Conservation (phyloP, 2,888 invertebrate species). For the Biston stratarius region DNA sequence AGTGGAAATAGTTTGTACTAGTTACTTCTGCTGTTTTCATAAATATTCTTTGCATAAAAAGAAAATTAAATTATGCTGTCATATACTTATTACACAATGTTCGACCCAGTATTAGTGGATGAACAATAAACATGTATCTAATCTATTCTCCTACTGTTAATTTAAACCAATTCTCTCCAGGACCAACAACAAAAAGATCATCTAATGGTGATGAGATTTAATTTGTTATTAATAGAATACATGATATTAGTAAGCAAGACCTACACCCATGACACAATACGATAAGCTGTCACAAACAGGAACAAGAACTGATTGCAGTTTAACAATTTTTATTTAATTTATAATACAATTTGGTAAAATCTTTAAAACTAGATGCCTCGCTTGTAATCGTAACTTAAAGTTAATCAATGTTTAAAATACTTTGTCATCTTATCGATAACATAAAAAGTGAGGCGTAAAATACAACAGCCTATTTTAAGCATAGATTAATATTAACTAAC, state of each 20-base stretch:
- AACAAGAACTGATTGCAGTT: slow-evolving; percentile 36
- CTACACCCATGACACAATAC: slow-evolving; percentile 53
- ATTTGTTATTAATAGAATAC: slow-evolving; percentile 64
- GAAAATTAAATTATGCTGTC: too few relatives aligned
- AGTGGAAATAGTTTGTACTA: too few relatives aligned
- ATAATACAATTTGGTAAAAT: slow-evolving; percentile 56
- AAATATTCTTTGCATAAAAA: too few relatives aligned
- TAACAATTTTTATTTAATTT: slow-evolving; percentile 51
- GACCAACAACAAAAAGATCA: slow-evolving; percentile 60
- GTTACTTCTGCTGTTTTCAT: too few relatives aligned
- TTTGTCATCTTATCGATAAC: too few relatives aligned
- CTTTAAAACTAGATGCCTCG: slow-evolving; percentile 45
- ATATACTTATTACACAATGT: too few relatives aligned
- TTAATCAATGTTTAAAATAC: too few relatives aligned
- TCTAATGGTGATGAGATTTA: slow-evolving; percentile 60
- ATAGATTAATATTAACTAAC: too few relatives aligned
- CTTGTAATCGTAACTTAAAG: too few relatives aligned
- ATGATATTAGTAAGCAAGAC: slow-evolving; percentile 59
- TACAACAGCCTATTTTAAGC: too few relatives aligned
- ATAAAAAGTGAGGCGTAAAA: too few relatives aligned
- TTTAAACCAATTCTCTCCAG: slow-evolving; percentile 28
- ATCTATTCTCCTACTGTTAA: not conserved
- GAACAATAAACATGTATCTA: not conserved
- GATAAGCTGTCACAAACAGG: slow-evolving; percentile 55
- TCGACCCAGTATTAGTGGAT: too few relatives aligned